These are phyloP conservation scores for Laterallus jamaicensis DNA, from an alignment of 2,113 vertebrate species.

Conservation along the genomic window DNA sequence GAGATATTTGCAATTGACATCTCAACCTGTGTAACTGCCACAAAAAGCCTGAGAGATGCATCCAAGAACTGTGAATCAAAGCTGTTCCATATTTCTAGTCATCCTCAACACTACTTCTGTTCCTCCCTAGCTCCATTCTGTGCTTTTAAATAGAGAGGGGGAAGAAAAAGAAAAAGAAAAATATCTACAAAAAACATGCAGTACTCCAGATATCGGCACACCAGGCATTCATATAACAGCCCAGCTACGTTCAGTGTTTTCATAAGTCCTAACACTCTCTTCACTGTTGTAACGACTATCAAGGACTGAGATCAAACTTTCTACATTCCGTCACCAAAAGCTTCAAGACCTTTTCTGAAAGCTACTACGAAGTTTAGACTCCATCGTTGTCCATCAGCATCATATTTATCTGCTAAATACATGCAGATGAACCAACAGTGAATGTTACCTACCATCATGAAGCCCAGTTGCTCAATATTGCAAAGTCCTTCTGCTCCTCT, in stretches of 20 bases:
- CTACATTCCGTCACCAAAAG: background rate
- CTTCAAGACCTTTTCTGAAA: background rate
- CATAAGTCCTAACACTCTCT: background rate
- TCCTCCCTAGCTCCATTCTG: background rate
- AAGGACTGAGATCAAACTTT: background rate
- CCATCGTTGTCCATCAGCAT: background rate
- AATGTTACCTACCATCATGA: background rate
- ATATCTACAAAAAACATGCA: too few relatives aligned
- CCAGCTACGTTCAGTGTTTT: background rate
- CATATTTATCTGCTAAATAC: background rate
- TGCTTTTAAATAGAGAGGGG: background rate
- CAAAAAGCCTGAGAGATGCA: background rate
- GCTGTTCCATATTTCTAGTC: background rate
- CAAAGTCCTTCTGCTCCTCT: background rate
- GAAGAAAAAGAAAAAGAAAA: too few relatives aligned
- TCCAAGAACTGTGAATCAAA: background rate
- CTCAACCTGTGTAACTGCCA: background rate
- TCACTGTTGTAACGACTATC: background rate
- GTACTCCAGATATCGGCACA: background rate
- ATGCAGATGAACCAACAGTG: background rate
- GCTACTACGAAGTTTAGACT: background rate
- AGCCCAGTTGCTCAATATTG: background rate
- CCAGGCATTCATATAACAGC: background rate
- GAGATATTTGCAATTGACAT: background rate
- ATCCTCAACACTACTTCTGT: background rate